A percentile compares a stretch with the other conserved stretches of the same genome.
Conservation (phyloP, 30 jellyfish, hydroid and myxozoan species). For the Chironex yamaguchii region DNA sequence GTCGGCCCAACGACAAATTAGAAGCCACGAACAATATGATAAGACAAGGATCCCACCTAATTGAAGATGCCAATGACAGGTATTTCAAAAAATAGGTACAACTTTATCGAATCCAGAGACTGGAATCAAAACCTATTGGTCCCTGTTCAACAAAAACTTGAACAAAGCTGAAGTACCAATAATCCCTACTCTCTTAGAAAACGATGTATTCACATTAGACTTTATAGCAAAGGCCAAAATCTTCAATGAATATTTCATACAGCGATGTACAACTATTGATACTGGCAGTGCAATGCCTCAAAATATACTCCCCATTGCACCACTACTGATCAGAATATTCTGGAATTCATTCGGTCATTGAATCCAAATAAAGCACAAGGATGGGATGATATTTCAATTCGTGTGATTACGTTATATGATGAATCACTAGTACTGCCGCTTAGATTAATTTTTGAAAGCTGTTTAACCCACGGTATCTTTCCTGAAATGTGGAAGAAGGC, state of each 20-base stretch:
- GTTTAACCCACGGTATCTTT: conserved; percentile 14
- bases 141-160: conserved; percentile 11
- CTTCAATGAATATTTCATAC: background rate
- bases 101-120: conserved; percentile 20
- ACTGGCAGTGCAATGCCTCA: conserved; percentile 37
- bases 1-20: conserved; percentile 36
- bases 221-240: conserved; percentile 31
- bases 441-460: background rate
- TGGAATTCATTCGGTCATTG: conserved; percentile 13
- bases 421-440: conserved; percentile 46
- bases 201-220: conserved; percentile 20
- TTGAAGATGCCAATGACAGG: conserved; percentile 25
- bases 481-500: conserved; percentile 45
- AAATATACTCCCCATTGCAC: background rate
- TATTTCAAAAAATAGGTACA: conserved; percentile 33
- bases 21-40: conserved; percentile 21
- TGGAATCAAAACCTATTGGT: conserved; percentile 42
- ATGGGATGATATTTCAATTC: conserved; percentile 61
- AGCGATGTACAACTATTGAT: conserved; percentile 27
- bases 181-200: conserved; percentile 35
- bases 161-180: conserved; percentile 28
- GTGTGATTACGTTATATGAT: conserved; percentile 48
- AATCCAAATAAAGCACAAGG: conserved; percentile 67
- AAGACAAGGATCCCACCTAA: background rate
- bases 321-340: conserved; percentile 47